Percentiles rank a stretch among this genome's conserved stretches.
phyloP scores from a whole-genome alignment of 2,888 invertebrate genomes.

The Ophion slaviceki region DNA sequence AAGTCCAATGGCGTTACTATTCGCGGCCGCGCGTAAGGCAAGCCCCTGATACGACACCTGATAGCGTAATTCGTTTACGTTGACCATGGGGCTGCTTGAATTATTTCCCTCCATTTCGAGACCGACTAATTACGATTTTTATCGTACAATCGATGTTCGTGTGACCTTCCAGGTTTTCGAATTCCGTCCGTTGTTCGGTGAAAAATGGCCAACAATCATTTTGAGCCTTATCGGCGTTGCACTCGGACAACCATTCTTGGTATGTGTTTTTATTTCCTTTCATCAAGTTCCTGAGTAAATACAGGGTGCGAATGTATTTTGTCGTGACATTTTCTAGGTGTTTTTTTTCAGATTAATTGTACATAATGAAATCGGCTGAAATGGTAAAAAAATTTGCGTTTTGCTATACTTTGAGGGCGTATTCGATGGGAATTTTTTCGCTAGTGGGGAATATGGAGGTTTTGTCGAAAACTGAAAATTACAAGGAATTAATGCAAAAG shows the following conservation, averaged over 20 bases:
- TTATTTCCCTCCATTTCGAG: slow-evolving; percentile 11
- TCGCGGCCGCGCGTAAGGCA: slow-evolving; percentile 2
- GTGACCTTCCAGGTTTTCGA: slow-evolving; percentile 21
- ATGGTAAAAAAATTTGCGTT: no score
- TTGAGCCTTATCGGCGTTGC: neutral
- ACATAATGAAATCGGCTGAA: no score
- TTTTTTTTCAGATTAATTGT: no score
- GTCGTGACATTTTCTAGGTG: no score
- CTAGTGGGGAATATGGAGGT: no score
- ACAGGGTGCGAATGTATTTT: neutral
- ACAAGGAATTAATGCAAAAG: no score
- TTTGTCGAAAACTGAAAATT: neutral
- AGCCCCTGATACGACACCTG: slow-evolving; percentile 35
- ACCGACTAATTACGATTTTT: slow-evolving; percentile 41
- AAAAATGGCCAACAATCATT: neutral
- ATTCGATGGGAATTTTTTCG: no score
- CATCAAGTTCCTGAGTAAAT: neutral
- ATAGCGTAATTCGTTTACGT: slow-evolving; percentile 45
- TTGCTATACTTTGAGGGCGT: no score
- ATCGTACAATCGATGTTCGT: slow-evolving; percentile 16
- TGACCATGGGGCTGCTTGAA: neutral
- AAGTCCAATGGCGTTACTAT: slow-evolving; percentile 7
- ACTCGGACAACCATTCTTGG: neutral
- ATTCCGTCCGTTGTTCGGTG: neutral
- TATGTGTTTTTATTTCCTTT: neutral